Conservation (phyloP, 2,888 invertebrate species). For the Eubasilissa splendida region DNA sequence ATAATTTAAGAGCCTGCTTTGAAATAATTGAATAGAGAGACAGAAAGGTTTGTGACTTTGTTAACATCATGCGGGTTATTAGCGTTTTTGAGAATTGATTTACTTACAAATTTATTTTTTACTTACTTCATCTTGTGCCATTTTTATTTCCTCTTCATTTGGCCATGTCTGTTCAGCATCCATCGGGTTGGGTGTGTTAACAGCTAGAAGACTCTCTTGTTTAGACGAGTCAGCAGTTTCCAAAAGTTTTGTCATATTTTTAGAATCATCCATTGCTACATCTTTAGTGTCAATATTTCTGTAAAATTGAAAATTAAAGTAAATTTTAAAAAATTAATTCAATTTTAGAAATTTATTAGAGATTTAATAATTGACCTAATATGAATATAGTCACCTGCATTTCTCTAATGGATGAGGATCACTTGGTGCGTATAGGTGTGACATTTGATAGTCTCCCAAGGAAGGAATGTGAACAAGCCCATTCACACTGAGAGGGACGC, state of each 20-base stretch:
- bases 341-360: too few relatives aligned
- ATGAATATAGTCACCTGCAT: conserved; percentile 64
- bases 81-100: not conserved
- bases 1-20: too few relatives aligned
- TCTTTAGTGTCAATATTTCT: conserved; percentile 66
- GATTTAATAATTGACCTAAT: too few relatives aligned
- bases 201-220: conserved; percentile 83
- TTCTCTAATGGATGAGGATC: conserved; percentile 79
- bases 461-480: conserved; percentile 92
- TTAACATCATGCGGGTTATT: not conserved
- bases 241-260: conserved; percentile 68
- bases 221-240: conserved; percentile 76
- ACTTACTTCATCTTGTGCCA: conserved; percentile 75
- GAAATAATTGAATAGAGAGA: too few relatives aligned
- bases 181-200: conserved; percentile 91
- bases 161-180: conserved; percentile 98
- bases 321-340: not conserved
- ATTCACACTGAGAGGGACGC: conserved; percentile 88
- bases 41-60: too few relatives aligned
- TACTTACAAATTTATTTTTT: not conserved
- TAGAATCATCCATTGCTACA: conserved; percentile 67
- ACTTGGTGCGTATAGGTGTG: conserved; percentile 79
- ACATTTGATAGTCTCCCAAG: conserved; percentile 94
- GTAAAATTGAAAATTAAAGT: conserved; percentile 1
- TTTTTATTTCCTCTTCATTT: conserved; percentile 89